Percentiles rank a stretch among this genome's conserved stretches.
These are phyloP conservation scores for Acanthosepion lycidas DNA, from an alignment of 2,888 invertebrate species.

Conservation along the genomic window DNA sequence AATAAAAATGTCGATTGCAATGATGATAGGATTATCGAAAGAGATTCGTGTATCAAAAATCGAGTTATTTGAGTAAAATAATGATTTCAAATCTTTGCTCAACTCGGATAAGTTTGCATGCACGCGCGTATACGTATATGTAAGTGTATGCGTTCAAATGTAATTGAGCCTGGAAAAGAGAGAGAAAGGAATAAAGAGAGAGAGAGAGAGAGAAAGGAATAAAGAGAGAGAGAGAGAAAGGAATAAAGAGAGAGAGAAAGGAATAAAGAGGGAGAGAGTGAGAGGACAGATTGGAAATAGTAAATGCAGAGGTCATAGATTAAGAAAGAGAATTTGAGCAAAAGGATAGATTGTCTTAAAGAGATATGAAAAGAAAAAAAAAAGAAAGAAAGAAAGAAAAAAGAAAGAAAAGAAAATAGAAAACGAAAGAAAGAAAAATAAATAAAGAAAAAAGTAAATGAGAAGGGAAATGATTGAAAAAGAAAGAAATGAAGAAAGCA, in stretches of 20 bases:
- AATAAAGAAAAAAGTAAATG: too few species aligned
- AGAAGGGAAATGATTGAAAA: too few species aligned
- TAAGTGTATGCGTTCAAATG: neutral
- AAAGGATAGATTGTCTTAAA: neutral
- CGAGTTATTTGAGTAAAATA: slow-evolving; percentile 33
- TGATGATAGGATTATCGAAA: neutral
- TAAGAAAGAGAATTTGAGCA: too few species aligned
- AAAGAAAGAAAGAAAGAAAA: too few species aligned
- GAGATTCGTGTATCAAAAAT: neutral
- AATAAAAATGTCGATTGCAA: neutral
- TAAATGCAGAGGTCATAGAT: too few species aligned
- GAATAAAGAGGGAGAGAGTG: too few species aligned
- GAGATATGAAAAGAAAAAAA: neutral
- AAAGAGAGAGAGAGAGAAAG: neutral
- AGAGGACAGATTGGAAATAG: too few species aligned
- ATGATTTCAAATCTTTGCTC: neutral
- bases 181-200: neutral
- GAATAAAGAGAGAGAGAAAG: too few species aligned
- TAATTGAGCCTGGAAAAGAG: neutral
- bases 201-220: too few species aligned
- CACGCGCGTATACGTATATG: neutral
- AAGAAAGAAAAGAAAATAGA: too few species aligned
- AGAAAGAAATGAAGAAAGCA: too few species aligned
- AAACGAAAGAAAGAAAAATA: too few species aligned
- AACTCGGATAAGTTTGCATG: neutral